These are phyloP conservation scores for Podocnemis expansa DNA, from an alignment of 2,113 vertebrate species.

Conservation along the genomic window DNA sequence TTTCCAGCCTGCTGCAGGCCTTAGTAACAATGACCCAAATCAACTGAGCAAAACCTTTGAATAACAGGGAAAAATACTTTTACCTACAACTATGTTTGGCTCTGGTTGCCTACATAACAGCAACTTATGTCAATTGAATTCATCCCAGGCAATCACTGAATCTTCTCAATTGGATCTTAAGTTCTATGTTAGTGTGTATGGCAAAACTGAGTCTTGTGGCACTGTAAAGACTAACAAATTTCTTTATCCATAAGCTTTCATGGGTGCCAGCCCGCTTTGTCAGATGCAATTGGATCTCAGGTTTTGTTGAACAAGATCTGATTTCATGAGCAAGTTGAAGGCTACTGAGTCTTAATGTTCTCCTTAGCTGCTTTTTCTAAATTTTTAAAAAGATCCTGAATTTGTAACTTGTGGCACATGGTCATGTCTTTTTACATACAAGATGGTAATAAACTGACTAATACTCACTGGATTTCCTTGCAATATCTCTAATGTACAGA, in stretches of 20 bases:
- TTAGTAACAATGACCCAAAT: neutral
- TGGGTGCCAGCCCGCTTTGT: no score
- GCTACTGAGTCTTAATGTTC: neutral
- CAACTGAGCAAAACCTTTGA: neutral
- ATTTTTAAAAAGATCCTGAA: neutral
- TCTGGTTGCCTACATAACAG: neutral
- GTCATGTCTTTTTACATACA: neutral
- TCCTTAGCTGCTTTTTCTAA: neutral
- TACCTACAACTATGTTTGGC: neutral
- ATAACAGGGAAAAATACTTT: neutral
- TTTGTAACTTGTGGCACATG: neutral
- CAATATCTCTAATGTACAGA: constrained; percentile 70
- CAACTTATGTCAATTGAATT: neutral
- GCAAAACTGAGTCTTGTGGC: no score
- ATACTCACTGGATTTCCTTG: neutral
- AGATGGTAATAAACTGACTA: neutral
- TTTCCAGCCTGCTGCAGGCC: neutral
- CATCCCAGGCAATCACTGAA: neutral
- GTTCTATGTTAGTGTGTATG: no score
- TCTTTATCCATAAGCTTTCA: no score
- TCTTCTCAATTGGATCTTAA: neutral
- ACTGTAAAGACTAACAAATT: no score
- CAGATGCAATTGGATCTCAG: neutral
- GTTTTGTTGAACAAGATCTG: neutral
- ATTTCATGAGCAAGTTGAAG: no score